Evolutionary conservation across 1,140 invertebrate species (phyloP), one percentile per base, ranked within the genome.

Genomic region (Condylostylus longicornis): DNA sequence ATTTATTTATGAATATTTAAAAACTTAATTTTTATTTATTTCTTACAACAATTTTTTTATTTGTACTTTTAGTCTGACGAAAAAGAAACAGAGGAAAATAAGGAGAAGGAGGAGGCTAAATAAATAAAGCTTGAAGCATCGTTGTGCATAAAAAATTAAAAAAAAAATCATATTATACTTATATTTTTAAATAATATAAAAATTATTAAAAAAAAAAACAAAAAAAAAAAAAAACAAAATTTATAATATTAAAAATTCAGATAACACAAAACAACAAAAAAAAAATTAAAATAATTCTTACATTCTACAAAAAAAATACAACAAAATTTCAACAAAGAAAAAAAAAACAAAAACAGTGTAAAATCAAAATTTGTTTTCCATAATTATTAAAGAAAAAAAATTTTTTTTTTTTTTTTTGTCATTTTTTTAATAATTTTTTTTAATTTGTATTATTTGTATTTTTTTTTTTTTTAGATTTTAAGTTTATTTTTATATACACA

Each of bases 11-110:
- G 18, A 34, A 21, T 34, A 18, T 17, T 19, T 3, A 19, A 34
- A 13, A 13, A 27, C 22, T 31, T 15, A 12, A 30, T 35, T 35
- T 35, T 35, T 12, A 35, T 35, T 33, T 18, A 38, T 38, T 29
- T 29, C 5, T 4, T n/a, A 5, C 2, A n/a, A n/a, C n/a, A n/a
- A n/a, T 25, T 25, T 29, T 20, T 20, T 33, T 41, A 21, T 23
- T n/a, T 40, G 42, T 29, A 5, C 17, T 51, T 54, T 5, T 40
- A 69, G 67, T 64, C 63, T 49, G 69, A 77, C 41, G 70, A 77
- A 43, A 75, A 76, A 53, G 75, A 77, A 46, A 72, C 74, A 50
- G 65, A 69, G 28, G 75, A 79, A 51, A 78, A 78, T 50, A 76
- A 77, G 58, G 75, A 79, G 42, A 76, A 77, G 50, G 78, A 83